Base-by-base conservation (phyloP, 2,888 invertebrate genomes). In the Aromia moschata region DNA sequence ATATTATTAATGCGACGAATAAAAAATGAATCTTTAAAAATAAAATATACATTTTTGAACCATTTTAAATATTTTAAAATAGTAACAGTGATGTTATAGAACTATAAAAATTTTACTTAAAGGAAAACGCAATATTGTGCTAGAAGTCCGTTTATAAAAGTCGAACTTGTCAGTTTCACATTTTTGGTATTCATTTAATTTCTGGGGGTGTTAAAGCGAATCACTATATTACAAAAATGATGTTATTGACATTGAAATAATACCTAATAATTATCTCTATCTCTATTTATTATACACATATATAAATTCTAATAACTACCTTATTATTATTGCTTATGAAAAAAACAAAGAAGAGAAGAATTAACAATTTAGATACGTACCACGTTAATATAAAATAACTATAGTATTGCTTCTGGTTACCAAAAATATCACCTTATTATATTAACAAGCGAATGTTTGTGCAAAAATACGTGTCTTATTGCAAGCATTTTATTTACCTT, bases 361-460 rank as follows among this genome's bases (percentile, higher is more conserved):
- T 53, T 64, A 70, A 68, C 64, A 61, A 66, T 68, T 65, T 59
- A 64, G 62, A 60, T 60, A 60, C 61, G 62, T 64, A 64, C 60
- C 61, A 67, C 64, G 51, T 64, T 68, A 70, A 65, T 71, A 69
- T 65, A 72, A 74, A 72, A 74, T 71, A 71, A 70, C 66, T 71
- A 67, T 71, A 60, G 74, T 80, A 80, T 80, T 80, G 80, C 80
- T 80, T 80, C 77, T 73, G 75, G 77, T 80, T 79, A 78, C 79
- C 76, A 79, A 80, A 79, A 80, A 80, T 80, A 80, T 80, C 80
- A 80, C 80, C 77, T 65, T 68, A 65, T 62, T 63, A 56, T 64
- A 62, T 67, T 70, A 73, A 72, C 64, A 75, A 74, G 71, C 72
- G 68, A 71, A 62, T 70, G 72, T 73, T 69, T 74, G 79, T 79